Evolutionary conservation across 2,888 invertebrate species (phyloP), one percentile per base, ranked within the genome.

Genomic region (Spilarctia lutea): DNA sequence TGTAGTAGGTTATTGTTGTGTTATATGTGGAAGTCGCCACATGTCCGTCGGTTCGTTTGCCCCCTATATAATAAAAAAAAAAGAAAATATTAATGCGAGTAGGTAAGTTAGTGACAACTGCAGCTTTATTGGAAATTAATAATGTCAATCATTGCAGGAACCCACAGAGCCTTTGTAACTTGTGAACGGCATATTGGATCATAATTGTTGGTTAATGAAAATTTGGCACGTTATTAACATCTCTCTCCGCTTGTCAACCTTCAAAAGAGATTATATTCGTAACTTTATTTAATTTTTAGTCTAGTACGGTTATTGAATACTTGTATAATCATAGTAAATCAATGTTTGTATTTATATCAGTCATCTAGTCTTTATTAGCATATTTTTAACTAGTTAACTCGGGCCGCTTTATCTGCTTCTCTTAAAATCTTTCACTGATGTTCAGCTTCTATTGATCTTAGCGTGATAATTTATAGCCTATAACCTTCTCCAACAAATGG

Each of bases 51-150:
- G n/a, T n/a, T n/a, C n/a, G n/a, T n/a, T n/a, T n/a, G n/a, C n/a
- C n/a, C n/a, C n/a, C n/a, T n/a, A n/a, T n/a, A n/a, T n/a, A n/a
- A n/a, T n/a, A n/a, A n/a, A n/a, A n/a, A n/a, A n/a, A n/a, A n/a
- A n/a, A n/a, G n/a, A n/a, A n/a, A n/a, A n/a, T n/a, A n/a, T 65
- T 30, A 65, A 48, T 20, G 7, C 48, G 48, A 8, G 39, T 39
- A 39, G 39, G 52, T 48, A 18, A 24, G 20, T 52, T 56, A 35
- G 67, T 67, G 27, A 65, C 3, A 48, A 16, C 11, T 52, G 18
- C n/a, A 24, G 24, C 35, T 27, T 56, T 48, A 65, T 67, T 72
- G 72, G 39, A 72, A 56, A 66, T 48, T 35, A 63, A 72, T 67
- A 20, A 67, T 27, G 66, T 72, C 66, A 66, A 35, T 67, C 39